phyloP scores from a whole-genome alignment of 2,888 invertebrate genomes.

The Cancer borealis region DNA sequence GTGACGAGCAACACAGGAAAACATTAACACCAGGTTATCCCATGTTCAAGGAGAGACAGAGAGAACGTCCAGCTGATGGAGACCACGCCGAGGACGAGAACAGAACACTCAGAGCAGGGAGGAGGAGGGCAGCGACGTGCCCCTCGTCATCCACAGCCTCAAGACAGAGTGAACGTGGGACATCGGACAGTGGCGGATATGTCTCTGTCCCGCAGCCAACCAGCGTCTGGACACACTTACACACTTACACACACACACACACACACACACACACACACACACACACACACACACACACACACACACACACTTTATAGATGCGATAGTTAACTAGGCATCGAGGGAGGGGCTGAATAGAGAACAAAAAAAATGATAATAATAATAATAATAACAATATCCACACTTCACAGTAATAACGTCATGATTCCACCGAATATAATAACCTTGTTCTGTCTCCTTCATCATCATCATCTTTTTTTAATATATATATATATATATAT shows the following conservation, averaged over 20 bases:
- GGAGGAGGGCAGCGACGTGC: not conserved
- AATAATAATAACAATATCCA: constrained; percentile 29
- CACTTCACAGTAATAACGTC: constrained; percentile 24
- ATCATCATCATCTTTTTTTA: not conserved
- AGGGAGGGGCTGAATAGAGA: not conserved
- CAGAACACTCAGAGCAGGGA: not conserved
- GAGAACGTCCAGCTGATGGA: not conserved
- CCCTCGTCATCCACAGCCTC: not conserved
- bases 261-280: constrained; percentile 17
- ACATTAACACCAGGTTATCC: constrained; percentile 61
- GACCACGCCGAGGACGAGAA: not conserved
- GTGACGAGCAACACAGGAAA: constrained; percentile 69
- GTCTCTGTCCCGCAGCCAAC: not conserved
- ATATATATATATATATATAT: not conserved
- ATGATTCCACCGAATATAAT: constrained; percentile 16
- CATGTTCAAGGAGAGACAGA: constrained; percentile 24
- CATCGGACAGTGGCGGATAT: not conserved
- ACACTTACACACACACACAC: constrained; percentile 2
- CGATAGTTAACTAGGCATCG: not conserved
- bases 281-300: constrained; percentile 30
- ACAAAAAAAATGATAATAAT: not conserved
- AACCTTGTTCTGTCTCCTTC: not conserved
- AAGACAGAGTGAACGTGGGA: not conserved
- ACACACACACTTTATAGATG: not conserved
- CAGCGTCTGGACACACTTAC: not conserved